Percentiles rank a stretch among this genome's conserved stretches.
phyloP scores from a whole-genome alignment of 2,888 invertebrate genomes.

The Drosophila fungiperda region DNA sequence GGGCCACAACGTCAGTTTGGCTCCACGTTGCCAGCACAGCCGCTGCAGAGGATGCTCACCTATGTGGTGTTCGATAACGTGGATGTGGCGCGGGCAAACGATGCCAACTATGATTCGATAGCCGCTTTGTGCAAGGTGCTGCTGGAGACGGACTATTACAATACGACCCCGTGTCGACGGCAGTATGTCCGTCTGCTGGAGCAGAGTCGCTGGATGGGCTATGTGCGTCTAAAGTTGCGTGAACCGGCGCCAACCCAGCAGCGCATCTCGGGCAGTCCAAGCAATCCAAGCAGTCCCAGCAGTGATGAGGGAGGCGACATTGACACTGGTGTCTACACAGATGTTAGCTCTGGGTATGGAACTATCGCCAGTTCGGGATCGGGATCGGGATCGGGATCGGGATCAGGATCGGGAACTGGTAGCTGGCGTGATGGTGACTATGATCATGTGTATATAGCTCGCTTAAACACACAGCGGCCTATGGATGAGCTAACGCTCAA shows the following conservation, averaged over 20 bases:
- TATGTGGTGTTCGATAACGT: slow-evolving; percentile 91
- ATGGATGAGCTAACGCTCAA: slow-evolving; percentile 81
- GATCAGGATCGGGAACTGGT: slow-evolving; percentile 35
- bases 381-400: slow-evolving; percentile 50
- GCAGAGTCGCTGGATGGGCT: slow-evolving; percentile 83
- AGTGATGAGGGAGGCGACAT: slow-evolving; percentile 15
- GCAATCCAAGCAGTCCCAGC: neutral
- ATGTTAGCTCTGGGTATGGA: slow-evolving; percentile 75
- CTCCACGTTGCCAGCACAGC: slow-evolving; percentile 83
- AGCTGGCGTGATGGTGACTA: slow-evolving; percentile 67
- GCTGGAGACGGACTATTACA: slow-evolving; percentile 85
- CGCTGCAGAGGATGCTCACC: slow-evolving; percentile 88
- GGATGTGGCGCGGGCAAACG: slow-evolving; percentile 89
- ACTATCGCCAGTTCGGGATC: slow-evolving; percentile 38
- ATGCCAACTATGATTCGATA: slow-evolving; percentile 86
- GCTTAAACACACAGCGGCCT: slow-evolving; percentile 87
- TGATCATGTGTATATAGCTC: slow-evolving; percentile 88
- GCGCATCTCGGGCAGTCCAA: neutral
- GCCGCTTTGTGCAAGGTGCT: slow-evolving; percentile 88
- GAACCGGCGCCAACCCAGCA: slow-evolving; percentile 60
- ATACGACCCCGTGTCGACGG: slow-evolving; percentile 76
- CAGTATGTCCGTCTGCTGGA: slow-evolving; percentile 74
- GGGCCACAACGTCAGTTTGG: slow-evolving; percentile 66
- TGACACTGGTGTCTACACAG: slow-evolving; percentile 66
- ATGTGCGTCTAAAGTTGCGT: slow-evolving; percentile 81